phyloP scores from a whole-genome alignment of 2,888 invertebrate species.

The Eristalinus sepulchralis region DNA sequence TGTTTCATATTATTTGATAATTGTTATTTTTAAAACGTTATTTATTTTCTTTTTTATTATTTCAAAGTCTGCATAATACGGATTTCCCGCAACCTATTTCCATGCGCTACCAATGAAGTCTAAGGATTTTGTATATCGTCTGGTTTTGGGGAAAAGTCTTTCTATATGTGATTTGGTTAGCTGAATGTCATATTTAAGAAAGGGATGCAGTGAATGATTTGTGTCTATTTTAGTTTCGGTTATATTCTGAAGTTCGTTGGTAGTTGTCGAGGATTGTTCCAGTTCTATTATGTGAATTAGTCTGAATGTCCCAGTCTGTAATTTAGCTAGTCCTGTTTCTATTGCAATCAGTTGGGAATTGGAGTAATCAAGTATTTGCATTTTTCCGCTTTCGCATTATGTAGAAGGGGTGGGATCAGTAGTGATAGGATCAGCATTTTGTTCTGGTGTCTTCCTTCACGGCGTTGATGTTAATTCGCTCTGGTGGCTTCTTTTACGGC shows the following conservation, averaged over 20 bases:
- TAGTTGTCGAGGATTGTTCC: not conserved
- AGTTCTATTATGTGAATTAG: slow-evolving; percentile 45
- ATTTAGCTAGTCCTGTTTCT: not conserved
- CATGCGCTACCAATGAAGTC: slow-evolving; percentile 50
- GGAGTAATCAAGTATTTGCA: slow-evolving; percentile 23
- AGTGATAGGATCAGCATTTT: no score
- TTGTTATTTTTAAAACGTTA: slow-evolving; percentile 27
- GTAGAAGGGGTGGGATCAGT: no score
- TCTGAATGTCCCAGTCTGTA: slow-evolving; percentile 35
- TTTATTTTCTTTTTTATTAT: slow-evolving; percentile 24
- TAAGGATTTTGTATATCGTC: slow-evolving; percentile 22
- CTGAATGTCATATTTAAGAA: not conserved
- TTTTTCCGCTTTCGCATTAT: no score
- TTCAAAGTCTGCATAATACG: slow-evolving; percentile 46
- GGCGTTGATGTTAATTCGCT: no score
- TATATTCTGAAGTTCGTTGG: not conserved
- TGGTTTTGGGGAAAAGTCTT: not conserved
- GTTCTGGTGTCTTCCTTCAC: no score
- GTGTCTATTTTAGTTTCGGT: not conserved
- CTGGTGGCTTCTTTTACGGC: slow-evolving; percentile 25
- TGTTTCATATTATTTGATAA: slow-evolving; percentile 35
- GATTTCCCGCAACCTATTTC: slow-evolving; percentile 43
- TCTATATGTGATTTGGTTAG: not conserved
- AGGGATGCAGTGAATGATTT: not conserved
- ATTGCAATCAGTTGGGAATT: no score